Evolutionary conservation across 2,888 invertebrate genomes (phyloP).

Genomic region (Synergus japonicus): DNA sequence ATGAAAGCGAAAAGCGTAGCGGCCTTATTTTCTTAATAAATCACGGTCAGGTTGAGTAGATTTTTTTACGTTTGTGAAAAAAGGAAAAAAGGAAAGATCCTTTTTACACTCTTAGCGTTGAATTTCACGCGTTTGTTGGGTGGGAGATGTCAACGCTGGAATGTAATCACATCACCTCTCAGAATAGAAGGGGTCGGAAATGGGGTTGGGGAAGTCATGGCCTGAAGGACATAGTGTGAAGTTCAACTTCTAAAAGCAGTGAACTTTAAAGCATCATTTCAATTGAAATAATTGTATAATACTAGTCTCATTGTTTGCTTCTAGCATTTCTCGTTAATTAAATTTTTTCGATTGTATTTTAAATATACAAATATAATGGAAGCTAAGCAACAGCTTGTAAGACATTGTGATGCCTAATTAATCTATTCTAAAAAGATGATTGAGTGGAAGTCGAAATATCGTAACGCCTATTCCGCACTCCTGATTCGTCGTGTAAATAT

Average conservation of each 20-base stretch:
- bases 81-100: background rate
- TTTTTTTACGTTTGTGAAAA: background rate
- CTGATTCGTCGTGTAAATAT: too few relatives aligned
- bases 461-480: too few relatives aligned
- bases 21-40: constrained; percentile 3
- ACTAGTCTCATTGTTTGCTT: background rate
- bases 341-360: background rate
- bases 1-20: background rate
- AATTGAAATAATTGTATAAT: background rate
- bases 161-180: constrained; percentile 33
- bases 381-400: background rate
- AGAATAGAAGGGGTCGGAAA: constrained; percentile 3
- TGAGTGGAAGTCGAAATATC: too few relatives aligned
- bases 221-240: constrained; percentile 5
- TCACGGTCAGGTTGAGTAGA: background rate
- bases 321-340: background rate
- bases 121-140: constrained; percentile 41
- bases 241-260: constrained; percentile 18
- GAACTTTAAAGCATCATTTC: constrained; percentile 19
- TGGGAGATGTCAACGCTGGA: constrained; percentile 23
- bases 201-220: constrained; percentile 10
- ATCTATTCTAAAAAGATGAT: too few relatives aligned
- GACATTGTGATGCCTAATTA: background rate
- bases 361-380: background rate
- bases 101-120: constrained; percentile 16